Evolutionary conservation across 2,888 invertebrate species (phyloP).

Genomic region (Caenorhabditis auriculariae): DNA sequence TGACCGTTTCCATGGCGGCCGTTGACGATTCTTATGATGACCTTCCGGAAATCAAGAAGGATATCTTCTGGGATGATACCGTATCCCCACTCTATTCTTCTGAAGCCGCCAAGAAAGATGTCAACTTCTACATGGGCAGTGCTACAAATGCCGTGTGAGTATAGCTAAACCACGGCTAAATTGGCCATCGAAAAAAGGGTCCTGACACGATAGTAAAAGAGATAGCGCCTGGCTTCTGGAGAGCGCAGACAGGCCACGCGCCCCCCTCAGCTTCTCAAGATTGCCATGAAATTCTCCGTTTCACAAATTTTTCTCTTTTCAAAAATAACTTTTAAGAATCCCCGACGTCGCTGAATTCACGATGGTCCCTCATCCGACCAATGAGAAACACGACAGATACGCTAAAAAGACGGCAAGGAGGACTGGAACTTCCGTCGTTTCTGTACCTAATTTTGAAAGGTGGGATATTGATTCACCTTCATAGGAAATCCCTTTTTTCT

Average conservation of each 20-base stretch:
- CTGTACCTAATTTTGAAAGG: too few species aligned
- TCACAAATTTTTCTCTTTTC: too few species aligned
- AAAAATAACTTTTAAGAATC: conserved; percentile 16
- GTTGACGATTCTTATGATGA: conserved; percentile 35
- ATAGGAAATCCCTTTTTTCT: too few species aligned
- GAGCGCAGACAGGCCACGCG: too few species aligned
- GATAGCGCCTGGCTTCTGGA: neutral
- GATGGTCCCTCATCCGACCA: conserved; percentile 43
- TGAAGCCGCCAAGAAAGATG: conserved; percentile 29
- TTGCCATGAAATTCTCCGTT: too few species aligned
- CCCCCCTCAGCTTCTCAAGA: too few species aligned
- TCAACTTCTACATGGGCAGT: conserved; percentile 42
- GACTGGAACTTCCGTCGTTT: too few species aligned
- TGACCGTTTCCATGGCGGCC: conserved; percentile 34
- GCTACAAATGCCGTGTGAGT: conserved; percentile 28
- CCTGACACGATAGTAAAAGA: neutral
- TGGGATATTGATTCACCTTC: too few species aligned
- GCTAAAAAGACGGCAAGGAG: too few species aligned
- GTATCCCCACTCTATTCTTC: conserved; percentile 36
- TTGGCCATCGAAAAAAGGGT: neutral
- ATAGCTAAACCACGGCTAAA: too few species aligned
- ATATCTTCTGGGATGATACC: conserved; percentile 41
- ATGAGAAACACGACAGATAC: conserved; percentile 35
- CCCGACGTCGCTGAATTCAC: conserved; percentile 29
- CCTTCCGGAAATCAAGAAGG: conserved; percentile 29